Conservation (phyloP, 2,797 vertebrate species). For the Oreortyx pictus region DNA sequence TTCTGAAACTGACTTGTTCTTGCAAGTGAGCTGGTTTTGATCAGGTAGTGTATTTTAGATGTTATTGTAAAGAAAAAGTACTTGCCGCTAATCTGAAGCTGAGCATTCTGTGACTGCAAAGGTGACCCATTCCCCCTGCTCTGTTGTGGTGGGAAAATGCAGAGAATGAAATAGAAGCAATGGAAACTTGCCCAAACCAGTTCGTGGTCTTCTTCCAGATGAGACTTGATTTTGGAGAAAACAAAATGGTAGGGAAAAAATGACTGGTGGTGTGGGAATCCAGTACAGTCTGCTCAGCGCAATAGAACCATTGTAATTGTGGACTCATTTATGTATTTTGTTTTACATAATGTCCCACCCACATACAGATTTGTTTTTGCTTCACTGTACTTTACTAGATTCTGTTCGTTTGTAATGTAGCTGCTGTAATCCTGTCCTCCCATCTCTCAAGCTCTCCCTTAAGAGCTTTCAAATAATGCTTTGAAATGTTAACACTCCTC, state of each 20-base stretch:
- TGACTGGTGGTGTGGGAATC: background rate
- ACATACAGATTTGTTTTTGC: background rate
- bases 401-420: background rate
- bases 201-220: background rate
- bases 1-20: background rate
- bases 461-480: background rate
- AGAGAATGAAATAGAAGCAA: background rate
- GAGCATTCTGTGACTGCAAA: background rate
- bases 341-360: background rate
- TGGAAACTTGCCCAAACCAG: background rate
- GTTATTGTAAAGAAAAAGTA: background rate
- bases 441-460: background rate
- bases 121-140: background rate
- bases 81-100: background rate
- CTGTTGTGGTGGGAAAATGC: background rate
- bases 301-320: conserved; percentile 15
- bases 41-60: background rate
- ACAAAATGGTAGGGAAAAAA: background rate
- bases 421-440: background rate
- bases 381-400: background rate
- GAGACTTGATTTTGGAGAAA: background rate
- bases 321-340: conserved; percentile 28
- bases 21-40: background rate
- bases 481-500: background rate
- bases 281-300: background rate